phyloP scores from a whole-genome alignment of 1,140 invertebrate species.

The Monomorium pharaonis region DNA sequence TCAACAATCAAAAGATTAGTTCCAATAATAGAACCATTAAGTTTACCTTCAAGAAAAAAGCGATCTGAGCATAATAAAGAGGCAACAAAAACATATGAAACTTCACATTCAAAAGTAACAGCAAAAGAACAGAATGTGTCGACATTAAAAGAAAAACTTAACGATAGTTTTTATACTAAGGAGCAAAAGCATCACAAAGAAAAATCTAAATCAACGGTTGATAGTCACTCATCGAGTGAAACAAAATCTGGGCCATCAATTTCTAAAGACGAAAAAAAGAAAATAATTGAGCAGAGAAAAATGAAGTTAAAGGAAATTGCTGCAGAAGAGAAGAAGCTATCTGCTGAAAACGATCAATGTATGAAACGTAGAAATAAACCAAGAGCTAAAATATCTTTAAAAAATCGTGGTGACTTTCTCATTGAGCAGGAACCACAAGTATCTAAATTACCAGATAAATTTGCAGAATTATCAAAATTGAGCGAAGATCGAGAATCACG shows the following conservation, averaged over 20 bases:
- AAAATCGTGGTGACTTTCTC: slow-evolving; percentile 70
- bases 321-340: slow-evolving; percentile 48
- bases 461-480: neutral
- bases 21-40: slow-evolving; percentile 56
- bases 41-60: slow-evolving; percentile 34
- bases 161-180: slow-evolving; percentile 31
- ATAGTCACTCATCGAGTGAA: neutral
- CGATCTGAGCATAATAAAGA: neutral
- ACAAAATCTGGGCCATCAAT: slow-evolving; percentile 21
- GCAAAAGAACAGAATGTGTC: slow-evolving; percentile 30
- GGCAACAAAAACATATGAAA: neutral
- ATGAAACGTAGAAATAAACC: slow-evolving; percentile 58
- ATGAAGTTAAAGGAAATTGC: slow-evolving; percentile 71
- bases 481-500: neutral
- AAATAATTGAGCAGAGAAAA: slow-evolving; percentile 67
- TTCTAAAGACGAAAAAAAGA: slow-evolving; percentile 66
- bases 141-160: slow-evolving; percentile 27
- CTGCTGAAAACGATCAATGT: neutral
- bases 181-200: slow-evolving; percentile 47
- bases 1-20: neutral
- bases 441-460: neutral
- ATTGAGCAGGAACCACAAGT: slow-evolving; percentile 34
- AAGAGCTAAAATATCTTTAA: slow-evolving; percentile 70
- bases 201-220: slow-evolving; percentile 27
- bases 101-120: slow-evolving; percentile 11